Base-by-base conservation (phyloP, 2,113 vertebrate species). In the Onychostoma macrolepis region DNA sequence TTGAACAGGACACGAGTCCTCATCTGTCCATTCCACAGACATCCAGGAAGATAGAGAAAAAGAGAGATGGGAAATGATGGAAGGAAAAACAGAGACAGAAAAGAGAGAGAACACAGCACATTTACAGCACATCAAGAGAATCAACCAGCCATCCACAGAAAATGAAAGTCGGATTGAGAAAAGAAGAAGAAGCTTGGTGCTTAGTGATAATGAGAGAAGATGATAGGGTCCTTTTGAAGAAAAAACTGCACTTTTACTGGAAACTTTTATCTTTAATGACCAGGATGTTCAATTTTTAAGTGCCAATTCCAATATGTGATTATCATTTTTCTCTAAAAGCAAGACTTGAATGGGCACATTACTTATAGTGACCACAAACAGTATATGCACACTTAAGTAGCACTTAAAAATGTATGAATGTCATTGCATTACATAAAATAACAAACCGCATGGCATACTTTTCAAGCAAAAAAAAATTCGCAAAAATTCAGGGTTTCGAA, bases 1-100 rank as follows among this genome's bases (percentile, higher is more conserved):
- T 95, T 96, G 94, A 95, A 98, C 95, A 92, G 97, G 97, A 95
- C 97, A 98, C 95, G 97, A 97, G 92, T 97, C 97, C 87, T 94
- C 95, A 85, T 96, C 97, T 98, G 97, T 95, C 93, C 90, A 92
- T 94, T 95, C 93, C 96, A 96, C 63, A 88, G 90, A 88, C 92
- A 95, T 96, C 96, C 96, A 86, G 94, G 93, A 95, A 88, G 91
- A 93, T 86, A 89, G 76, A 67, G 89, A 91, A 79, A 92, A 81
- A 90, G 81, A 85, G 75, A 89, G 90, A 88, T 50, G 63, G 83
- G 67, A 79, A 87, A 79, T 45, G 77, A 61, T 61, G 80, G 56
- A 78, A 0, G 12, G 75, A 84, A 28, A 75, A 63, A 88, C 8
- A 85, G 43, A 92, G 85, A 93, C 65, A 88, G 86, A 86, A 65